Base-by-base conservation (phyloP, 2,113 vertebrate species). In the Triplophysa tibetana region DNA sequence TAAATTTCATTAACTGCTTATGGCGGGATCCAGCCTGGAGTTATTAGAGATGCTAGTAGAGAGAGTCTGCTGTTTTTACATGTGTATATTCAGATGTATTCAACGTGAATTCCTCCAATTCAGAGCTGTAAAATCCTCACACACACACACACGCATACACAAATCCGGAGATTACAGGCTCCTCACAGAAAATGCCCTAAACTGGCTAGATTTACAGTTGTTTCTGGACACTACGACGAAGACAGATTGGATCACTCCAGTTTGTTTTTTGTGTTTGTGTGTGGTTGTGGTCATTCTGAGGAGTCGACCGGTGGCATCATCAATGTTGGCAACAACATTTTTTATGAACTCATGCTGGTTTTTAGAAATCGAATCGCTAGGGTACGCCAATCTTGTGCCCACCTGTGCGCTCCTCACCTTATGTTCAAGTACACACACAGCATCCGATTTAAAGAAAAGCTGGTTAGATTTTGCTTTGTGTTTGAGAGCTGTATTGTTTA, bases 181-280 rank as follows among this genome's bases (percentile, higher is more conserved):
- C n/a, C 58, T 76, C 67, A 54, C 21, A 64, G 70, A 54, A 75
- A 80, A 80, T 38, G 72, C 58, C 29, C 73, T 43, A 48, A 72
- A 80, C 65, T 80, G 72, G 65, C 82, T 66, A 48, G 77, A 77
- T 80, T 50, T 70, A n/a, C 73, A 33, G 70, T 75, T 70, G 19
- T 79, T 21, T 1, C 70, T 45, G 58, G 45, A 2, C 48, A 50
- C 77, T 43, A 52, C 41, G 69, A 70, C 29, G 82, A 52, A 23
- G 79, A 75, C 82, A 81, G 79, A 84, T 84, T 73, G 78, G 63
- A 74, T 54, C 65, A 43, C 77, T 67, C 77, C 63, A 77, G 33
- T 13, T 43, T 73, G 74, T 56, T 23, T 58, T 58, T 58, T 38
- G 33, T 13, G 13, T 60, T 6, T 54, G 45, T 76, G 8, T 70